Base-by-base conservation (phyloP, 92 coral and sea anemone species). In the Micromussa lordhowensis region DNA sequence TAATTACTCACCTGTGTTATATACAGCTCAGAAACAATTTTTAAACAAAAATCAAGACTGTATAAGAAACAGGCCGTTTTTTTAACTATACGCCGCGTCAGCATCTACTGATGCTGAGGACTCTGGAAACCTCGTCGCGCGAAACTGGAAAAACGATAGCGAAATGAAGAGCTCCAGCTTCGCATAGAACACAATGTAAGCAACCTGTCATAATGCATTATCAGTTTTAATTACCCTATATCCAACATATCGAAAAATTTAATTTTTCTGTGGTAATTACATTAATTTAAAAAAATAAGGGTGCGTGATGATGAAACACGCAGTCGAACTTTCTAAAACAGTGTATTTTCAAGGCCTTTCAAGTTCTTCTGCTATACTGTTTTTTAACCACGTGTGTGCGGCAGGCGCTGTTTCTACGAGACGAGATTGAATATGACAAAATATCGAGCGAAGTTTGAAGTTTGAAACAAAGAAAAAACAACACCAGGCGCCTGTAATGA, bases 401-500 rank as follows among this genome's bases (percentile, higher is more conserved):
- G n/a, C 76, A 71, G 76, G 44, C 40, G 76, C 4, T 71, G 38
- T 22, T 28, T 30, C 9, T 5, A 40, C 48, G 0, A 3, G 38
- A 31, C 76, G 40, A 30, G 48, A 71, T 14, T 7, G 19, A 16
- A 71, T 71, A 32, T 32, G 76, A 51, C 68, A 30, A 79, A 64
- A 81, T 13, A 4, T 31, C 5, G 24, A 24, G 57, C 2, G 3
- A 24, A 24, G 49, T 81, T 59, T 59, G 36, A 81, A 81, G 85
- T 35, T 38, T n/a, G 75, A 61, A 35, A 81, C 85, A 81, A 81
- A 61, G 57, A 36, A 8, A 19, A 22, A 36, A 55, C 26, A 81
- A 61, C 32, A 35, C 32, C 44, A 9, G 2, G 59, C 75, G 35
- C 24, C 48, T 81, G 13, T 18, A 63, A 34, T 35, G 35, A 63